Conservation (phyloP, 1,140 invertebrate genomes). For the Solenopsis fugax region DNA sequence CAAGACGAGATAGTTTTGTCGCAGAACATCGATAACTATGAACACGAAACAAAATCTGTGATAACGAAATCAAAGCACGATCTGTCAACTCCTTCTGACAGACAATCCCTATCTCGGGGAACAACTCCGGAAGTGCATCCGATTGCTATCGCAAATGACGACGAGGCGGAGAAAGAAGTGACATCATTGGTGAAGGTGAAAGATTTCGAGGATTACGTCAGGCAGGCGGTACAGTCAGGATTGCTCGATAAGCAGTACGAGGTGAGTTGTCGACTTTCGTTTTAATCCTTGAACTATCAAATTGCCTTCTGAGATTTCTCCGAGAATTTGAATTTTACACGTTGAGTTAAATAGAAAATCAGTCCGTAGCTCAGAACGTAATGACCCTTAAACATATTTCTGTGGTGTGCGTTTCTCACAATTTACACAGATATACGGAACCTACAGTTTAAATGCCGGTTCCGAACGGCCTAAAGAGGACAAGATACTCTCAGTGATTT, state of each 20-base stretch:
- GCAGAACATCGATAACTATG: conserved; percentile 1
- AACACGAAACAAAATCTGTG: not conserved
- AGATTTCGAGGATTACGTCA: conserved; percentile 78
- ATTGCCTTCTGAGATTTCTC: not conserved
- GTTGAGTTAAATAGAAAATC: not conserved
- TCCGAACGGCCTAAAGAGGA: no score
- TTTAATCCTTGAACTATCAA: not conserved
- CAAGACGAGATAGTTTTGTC: conserved; percentile 58
- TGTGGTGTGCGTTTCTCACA: no score
- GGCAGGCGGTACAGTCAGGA: conserved; percentile 69
- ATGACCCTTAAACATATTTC: no score
- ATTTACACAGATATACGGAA: no score
- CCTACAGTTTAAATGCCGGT: no score
- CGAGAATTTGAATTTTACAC: not conserved
- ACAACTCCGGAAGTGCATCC: not conserved
- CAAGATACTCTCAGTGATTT: no score
- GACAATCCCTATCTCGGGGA: not conserved
- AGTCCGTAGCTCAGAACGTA: no score
- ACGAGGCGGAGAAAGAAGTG: conserved; percentile 4
- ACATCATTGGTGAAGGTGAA: conserved; percentile 66
- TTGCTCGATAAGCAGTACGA: conserved; percentile 72
- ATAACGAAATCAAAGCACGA: not conserved
- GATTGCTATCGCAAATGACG: not conserved
- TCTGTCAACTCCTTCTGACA: not conserved
- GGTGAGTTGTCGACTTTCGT: conserved; percentile 59